phyloP scores from a whole-genome alignment of 2,113 vertebrate genomes.

The Panthera leo region DNA sequence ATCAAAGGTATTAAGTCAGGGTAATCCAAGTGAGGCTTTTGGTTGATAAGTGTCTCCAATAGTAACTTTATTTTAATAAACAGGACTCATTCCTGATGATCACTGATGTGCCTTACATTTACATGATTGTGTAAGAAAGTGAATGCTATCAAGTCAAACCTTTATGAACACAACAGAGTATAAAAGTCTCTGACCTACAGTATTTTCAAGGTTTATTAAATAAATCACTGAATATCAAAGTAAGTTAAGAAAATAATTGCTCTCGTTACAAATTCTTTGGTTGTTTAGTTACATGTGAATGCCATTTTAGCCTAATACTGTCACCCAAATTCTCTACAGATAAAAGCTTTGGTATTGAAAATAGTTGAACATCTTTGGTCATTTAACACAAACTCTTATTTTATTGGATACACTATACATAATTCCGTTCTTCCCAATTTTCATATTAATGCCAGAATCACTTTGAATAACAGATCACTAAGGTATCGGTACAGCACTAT shows the following conservation, averaged over 20 bases:
- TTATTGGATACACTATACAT: background rate
- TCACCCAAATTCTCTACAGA: background rate
- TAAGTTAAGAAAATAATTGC: background rate
- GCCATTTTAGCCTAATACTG: background rate
- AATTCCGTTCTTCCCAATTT: background rate
- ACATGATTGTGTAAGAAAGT: background rate
- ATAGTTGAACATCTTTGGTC: background rate
- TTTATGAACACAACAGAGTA: background rate
- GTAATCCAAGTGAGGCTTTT: background rate
- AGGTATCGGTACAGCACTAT: background rate
- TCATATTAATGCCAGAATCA: background rate
- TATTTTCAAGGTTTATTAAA: slow-evolving; percentile 24
- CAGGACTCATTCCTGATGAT: background rate
- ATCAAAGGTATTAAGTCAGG: background rate
- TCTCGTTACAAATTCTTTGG: background rate
- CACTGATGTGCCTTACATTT: background rate
- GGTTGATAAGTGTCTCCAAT: background rate
- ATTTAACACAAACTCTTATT: background rate
- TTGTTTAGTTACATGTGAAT: background rate
- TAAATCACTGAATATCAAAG: background rate
- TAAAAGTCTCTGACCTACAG: background rate
- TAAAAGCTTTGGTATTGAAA: background rate
- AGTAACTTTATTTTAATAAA: background rate
- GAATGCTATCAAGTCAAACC: background rate
- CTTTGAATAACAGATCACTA: background rate